Base-by-base conservation (phyloP, 1,140 invertebrate species). In the Pentalonia nigronervosa region DNA sequence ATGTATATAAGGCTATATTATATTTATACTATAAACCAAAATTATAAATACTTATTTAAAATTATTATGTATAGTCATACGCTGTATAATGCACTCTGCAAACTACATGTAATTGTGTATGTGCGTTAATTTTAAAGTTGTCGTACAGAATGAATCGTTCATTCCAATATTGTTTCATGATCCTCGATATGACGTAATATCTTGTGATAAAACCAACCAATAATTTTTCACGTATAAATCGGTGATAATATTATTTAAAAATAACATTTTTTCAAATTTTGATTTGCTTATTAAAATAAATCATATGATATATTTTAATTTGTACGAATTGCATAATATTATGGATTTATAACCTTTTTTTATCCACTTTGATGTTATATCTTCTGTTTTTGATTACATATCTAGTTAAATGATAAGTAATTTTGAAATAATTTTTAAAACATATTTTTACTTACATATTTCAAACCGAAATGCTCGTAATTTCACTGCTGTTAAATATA, bases 201-300 rank as follows among this genome's bases (percentile, higher is more conserved):
- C 17, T 87, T 17, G 7, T 17, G 30, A 34, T 34, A 87, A 87
- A 45, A 87, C 7, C 34, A 6, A 50, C 45, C 41, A 84, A 45
- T 41, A 11, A 6, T 45, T 84, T 84, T 84, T 84, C 36, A 84
- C 83, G 23, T 76, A 76, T 76, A n/a, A 17, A 67, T n/a, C 9
- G 3, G 25, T 14, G 60, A 67, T 76, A 34, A 67, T 67, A 14
- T 67, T 67, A 67, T 17, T 76, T 7, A 4, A 25, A 30, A 45
- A 47, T 17, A 84, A 84, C 23, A 2, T 30, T 48, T 87, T n/a
- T 47, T 47, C 1, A 45, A 83, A 25, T 84, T 84, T 45, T 25
- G 47, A 34, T 87, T 87, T 50, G 47, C 47, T 87, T 50, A 9
- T 30, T 86, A 86, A 86, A 47, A 86, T 86, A 47, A 86, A 86